Evolutionary conservation across 2,113 vertebrate species (phyloP).

Genomic region (Charadrius vociferus): DNA sequence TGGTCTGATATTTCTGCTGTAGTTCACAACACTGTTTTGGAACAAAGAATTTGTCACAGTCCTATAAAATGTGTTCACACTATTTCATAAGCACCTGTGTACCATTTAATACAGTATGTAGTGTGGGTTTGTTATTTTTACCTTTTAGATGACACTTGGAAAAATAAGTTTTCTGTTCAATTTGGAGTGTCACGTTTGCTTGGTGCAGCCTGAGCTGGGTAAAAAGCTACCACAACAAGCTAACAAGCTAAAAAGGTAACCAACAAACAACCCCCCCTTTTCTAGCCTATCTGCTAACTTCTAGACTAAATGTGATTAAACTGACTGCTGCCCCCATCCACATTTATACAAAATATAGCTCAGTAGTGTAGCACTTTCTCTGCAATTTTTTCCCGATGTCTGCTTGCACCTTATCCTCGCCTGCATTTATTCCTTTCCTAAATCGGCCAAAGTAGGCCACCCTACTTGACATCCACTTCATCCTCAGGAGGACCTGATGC

Average conservation of each 20-base stretch:
- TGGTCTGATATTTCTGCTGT: not conserved
- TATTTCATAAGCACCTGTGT: not conserved
- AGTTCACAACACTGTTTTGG: not conserved
- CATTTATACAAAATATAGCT: not conserved
- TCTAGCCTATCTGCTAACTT: not conserved
- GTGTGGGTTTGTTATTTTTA: not conserved
- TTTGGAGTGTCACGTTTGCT: not conserved
- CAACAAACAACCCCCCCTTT: not conserved
- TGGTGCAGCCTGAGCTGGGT: not conserved
- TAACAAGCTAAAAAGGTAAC: not conserved
- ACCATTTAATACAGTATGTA: not conserved
- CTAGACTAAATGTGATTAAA: not conserved
- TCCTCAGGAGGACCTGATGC: not conserved
- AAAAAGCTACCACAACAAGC: not conserved
- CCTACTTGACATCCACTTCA: not conserved
- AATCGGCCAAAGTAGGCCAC: not conserved
- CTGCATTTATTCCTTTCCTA: not conserved
- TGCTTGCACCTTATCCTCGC: not conserved
- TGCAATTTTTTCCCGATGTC: fast-evolving
- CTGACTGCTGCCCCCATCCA: not conserved
- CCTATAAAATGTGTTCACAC: not conserved
- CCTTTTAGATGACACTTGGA: not conserved
- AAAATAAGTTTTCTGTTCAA: not conserved
- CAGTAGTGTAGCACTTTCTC: not conserved
- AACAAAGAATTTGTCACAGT: not conserved